These are phyloP conservation scores for Chiloscyllium plagiosum DNA, from an alignment of 2,113 vertebrate species.

Conservation along the genomic window DNA sequence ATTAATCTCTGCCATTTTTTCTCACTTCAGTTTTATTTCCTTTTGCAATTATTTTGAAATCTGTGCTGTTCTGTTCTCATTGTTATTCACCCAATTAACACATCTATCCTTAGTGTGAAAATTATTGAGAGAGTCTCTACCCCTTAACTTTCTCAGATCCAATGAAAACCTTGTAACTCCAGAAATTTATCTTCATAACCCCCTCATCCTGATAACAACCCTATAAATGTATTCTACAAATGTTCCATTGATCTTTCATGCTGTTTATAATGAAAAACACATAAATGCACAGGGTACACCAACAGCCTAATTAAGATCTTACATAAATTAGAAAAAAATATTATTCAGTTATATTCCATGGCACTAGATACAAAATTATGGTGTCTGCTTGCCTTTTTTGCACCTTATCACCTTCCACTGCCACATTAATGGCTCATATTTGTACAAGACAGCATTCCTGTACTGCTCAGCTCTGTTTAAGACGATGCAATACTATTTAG, in stretches of 20 bases:
- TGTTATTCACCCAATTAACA: not conserved
- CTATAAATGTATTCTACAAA: not conserved
- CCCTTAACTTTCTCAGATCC: not conserved
- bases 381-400: not conserved
- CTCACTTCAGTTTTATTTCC: not conserved
- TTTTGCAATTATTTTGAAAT: not conserved
- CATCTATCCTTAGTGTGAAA: not conserved
- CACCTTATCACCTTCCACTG: not conserved
- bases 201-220: not conserved
- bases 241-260: not conserved
- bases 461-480: not conserved
- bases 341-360: not conserved
- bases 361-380: not conserved
- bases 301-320: not conserved
- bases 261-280: not conserved
- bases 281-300: not conserved
- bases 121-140: not conserved
- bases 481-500: not conserved
- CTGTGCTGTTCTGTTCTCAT: not conserved
- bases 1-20: not conserved
- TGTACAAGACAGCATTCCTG: not conserved
- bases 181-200: not conserved
- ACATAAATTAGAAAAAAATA: not conserved
- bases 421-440: not conserved
- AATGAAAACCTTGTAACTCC: not conserved